phyloP scores from a whole-genome alignment of 2,888 invertebrate species.

The Taenaris catops region DNA sequence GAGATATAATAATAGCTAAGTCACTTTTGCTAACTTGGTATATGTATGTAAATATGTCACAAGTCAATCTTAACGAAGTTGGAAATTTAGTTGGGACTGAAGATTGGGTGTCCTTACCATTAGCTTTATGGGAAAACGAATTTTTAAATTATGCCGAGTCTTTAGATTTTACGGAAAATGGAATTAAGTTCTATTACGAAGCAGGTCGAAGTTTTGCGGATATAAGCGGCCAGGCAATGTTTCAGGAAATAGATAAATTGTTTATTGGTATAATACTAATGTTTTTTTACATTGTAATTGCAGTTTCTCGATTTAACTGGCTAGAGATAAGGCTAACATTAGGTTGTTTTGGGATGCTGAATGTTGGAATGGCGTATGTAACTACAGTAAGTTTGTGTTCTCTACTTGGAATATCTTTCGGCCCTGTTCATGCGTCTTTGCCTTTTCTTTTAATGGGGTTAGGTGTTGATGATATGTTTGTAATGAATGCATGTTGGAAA shows the following conservation, averaged over 20 bases:
- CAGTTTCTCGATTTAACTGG: constrained; percentile 87
- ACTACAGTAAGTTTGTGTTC: constrained; percentile 87
- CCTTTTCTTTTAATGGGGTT: constrained; percentile 91
- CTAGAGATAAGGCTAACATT: constrained; percentile 85
- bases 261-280: constrained; percentile 84
- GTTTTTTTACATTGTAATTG: constrained; percentile 86
- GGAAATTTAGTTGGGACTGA: constrained; percentile 87
- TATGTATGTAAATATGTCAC: constrained; percentile 83
- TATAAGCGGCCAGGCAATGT: constrained; percentile 84
- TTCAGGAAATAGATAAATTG: constrained; percentile 86
- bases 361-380: constrained; percentile 86
- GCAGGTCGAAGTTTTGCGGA: constrained; percentile 88
- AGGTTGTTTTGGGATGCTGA: constrained; percentile 83
- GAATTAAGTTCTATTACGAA: constrained; percentile 74
- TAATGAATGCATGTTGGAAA: constrained; percentile 89
- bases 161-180: constrained; percentile 41
- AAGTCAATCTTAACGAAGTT: constrained; percentile 81
- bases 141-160: constrained; percentile 69
- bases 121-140: constrained; percentile 81
- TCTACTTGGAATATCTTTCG: constrained; percentile 84
- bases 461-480: constrained; percentile 92
- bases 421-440: constrained; percentile 89
- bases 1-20: constrained; percentile 82
- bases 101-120: constrained; percentile 83
- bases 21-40: constrained; percentile 83